Conservation (phyloP, 2,113 vertebrate genomes). For the Accipiter virgatus region DNA sequence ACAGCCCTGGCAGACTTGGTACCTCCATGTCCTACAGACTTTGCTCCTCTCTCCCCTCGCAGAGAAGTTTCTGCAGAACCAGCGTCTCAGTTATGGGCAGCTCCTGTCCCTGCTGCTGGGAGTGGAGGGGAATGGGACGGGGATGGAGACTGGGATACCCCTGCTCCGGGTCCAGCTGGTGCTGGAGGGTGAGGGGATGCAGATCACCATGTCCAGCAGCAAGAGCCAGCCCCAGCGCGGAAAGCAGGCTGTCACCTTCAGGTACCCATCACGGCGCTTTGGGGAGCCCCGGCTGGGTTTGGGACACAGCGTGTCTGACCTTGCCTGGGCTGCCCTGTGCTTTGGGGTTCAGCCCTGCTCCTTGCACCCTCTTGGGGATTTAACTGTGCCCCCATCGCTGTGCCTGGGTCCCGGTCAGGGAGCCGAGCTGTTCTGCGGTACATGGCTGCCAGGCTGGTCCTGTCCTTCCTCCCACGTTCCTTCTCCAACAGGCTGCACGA, state of each 20-base stretch:
- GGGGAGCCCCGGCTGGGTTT: background rate
- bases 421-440: background rate
- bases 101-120: constrained; percentile 79
- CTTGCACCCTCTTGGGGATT: rapidly evolving
- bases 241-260: constrained; percentile 68
- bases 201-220: constrained; percentile 44
- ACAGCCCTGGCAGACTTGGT: background rate
- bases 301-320: background rate
- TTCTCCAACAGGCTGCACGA: constrained; percentile 80
- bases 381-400: background rate
- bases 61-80: constrained; percentile 87
- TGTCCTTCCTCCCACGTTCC: background rate
- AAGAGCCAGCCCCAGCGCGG: background rate
- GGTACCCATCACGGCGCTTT: background rate
- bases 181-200: constrained; percentile 79
- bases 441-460: background rate
- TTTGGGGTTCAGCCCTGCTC: background rate
- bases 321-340: background rate
- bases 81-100: constrained; percentile 84
- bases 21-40: background rate
- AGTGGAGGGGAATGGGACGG: constrained; percentile 22
- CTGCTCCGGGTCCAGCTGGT: constrained; percentile 65
- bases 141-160: background rate
- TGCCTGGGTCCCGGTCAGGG: rapidly evolving
- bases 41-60: background rate